A percentile compares a stretch with the other conserved stretches of the same genome.
Evolutionary conservation across 1,140 invertebrate genomes (phyloP).

Genomic region (Drosophila rufa): DNA sequence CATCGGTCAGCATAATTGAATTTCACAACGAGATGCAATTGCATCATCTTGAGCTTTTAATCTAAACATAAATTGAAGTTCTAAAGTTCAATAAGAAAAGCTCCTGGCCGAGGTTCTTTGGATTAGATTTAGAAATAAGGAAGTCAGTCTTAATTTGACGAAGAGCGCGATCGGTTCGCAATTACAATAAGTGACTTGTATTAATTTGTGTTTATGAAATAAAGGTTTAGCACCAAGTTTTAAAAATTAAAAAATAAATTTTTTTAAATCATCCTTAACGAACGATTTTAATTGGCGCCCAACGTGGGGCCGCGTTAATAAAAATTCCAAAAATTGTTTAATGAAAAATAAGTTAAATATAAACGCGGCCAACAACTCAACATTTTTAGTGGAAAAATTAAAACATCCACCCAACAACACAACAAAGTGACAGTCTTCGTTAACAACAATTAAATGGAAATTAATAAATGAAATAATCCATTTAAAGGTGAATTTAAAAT

Average conservation of each 20-base stretch:
- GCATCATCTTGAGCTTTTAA: no score
- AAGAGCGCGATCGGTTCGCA: background rate
- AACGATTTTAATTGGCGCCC: background rate
- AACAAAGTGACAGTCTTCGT: no score
- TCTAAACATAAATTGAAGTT: background rate
- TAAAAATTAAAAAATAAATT: no score
- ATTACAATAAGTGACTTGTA: background rate
- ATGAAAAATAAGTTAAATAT: background rate
- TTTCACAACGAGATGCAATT: background rate
- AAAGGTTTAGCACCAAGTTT: no score
- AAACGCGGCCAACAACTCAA: background rate
- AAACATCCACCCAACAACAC: background rate
- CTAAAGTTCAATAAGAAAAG: background rate
- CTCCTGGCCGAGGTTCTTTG: background rate
- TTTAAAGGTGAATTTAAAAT: no score
- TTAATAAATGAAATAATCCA: no score
- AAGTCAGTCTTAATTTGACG: background rate
- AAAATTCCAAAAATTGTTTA: background rate
- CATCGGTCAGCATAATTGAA: background rate
- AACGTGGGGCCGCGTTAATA: conserved; percentile 1
- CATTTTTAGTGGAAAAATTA: conserved; percentile 12
- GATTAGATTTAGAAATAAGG: background rate
- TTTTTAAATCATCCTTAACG: no score
- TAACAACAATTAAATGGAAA: background rate
- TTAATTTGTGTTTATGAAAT: background rate